phyloP scores from a whole-genome alignment of 2,113 vertebrate genomes.

The Lophotis ruficrista region DNA sequence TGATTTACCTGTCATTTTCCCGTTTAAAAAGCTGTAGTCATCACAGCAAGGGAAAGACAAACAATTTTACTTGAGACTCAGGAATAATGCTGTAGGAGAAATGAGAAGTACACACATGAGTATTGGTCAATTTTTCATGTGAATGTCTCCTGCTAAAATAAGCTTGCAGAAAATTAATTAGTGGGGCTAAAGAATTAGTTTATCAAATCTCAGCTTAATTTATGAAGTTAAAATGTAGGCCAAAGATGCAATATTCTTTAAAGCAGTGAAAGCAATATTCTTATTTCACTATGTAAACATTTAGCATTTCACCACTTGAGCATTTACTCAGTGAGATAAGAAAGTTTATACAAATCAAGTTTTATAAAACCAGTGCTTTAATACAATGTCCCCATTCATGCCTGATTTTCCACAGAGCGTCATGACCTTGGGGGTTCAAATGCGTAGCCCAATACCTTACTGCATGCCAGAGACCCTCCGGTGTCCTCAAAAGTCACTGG shows the following conservation, averaged over 20 bases:
- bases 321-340: slow-evolving; percentile 21
- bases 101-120: not conserved
- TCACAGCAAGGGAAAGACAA: not conserved
- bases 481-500: not conserved
- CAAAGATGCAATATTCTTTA: not conserved
- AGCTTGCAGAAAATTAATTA: not conserved
- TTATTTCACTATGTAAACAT: not conserved
- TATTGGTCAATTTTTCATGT: not conserved
- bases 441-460: not conserved
- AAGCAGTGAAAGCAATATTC: not conserved
- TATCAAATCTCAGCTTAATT: not conserved
- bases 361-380: not conserved
- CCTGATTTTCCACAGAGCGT: not conserved
- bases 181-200: not conserved
- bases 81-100: not conserved
- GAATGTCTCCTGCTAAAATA: not conserved
- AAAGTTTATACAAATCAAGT: not conserved
- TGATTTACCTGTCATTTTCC: not conserved
- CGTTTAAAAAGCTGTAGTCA: not conserved
- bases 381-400: not conserved
- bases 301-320: not conserved
- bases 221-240: not conserved
- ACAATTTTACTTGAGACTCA: not conserved
- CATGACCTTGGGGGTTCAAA: not conserved
- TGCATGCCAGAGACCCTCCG: not conserved